phyloP scores from a whole-genome alignment of 2,888 invertebrate genomes.

The Drosophila neonasuta region DNA sequence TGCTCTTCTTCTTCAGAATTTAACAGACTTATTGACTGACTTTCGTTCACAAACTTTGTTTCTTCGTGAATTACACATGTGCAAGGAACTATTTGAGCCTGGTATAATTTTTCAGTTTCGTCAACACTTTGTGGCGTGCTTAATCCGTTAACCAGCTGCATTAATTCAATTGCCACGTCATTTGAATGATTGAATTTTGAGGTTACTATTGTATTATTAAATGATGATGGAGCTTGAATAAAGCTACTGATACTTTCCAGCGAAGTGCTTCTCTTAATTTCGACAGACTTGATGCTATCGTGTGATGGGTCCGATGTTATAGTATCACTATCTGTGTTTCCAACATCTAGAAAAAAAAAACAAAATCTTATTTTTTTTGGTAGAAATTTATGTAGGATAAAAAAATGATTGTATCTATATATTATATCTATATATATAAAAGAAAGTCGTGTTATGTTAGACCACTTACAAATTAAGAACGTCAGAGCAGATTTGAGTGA shows the following conservation, averaged over 20 bases:
- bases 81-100: conserved; percentile 67
- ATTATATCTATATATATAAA: too few species aligned
- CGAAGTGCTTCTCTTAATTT: conserved; percentile 48
- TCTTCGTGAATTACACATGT: conserved; percentile 69
- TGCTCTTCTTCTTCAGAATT: conserved; percentile 5
- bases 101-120: conserved; percentile 56
- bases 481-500: too few species aligned
- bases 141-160: conserved; percentile 57
- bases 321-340: conserved; percentile 74
- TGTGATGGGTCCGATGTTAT: conserved; percentile 77
- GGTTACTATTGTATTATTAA: conserved; percentile 17
- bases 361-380: neutral
- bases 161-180: conserved; percentile 59
- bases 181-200: conserved; percentile 20
- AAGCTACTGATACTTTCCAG: conserved; percentile 71
- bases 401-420: too few species aligned
- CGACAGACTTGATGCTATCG: conserved; percentile 61
- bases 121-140: conserved; percentile 39
- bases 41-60: neutral
- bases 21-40: neutral
- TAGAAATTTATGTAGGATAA: too few species aligned
- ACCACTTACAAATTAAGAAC: too few species aligned
- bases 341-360: conserved; percentile 55
- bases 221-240: conserved; percentile 15
- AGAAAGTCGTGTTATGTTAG: too few species aligned